phyloP scores from a whole-genome alignment of 2,797 vertebrate genomes.

The Serranus cabrilla region DNA sequence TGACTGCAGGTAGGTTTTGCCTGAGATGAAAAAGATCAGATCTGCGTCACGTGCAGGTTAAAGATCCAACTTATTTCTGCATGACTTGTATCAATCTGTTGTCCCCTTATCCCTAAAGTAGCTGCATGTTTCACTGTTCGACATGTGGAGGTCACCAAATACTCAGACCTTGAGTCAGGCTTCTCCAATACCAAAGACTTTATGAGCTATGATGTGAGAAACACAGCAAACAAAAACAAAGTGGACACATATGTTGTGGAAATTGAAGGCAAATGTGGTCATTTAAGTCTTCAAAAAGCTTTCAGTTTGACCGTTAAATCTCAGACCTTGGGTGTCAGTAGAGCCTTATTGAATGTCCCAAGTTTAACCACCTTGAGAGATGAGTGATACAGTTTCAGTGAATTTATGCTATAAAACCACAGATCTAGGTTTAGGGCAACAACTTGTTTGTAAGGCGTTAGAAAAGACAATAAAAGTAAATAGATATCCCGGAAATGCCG shows the following conservation, averaged over 20 bases:
- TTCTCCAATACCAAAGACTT: not conserved
- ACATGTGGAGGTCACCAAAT: not conserved
- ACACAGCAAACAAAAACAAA: not conserved
- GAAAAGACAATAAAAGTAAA: too few relatives aligned
- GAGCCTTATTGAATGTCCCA: not conserved
- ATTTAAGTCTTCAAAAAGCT: not conserved
- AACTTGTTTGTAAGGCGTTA: too few relatives aligned
- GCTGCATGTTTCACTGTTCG: not conserved
- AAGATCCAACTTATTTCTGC: not conserved
- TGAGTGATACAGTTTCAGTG: too few relatives aligned
- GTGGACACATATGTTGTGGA: not conserved
- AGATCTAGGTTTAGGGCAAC: too few relatives aligned
- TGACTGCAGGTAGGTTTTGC: conserved; percentile 14
- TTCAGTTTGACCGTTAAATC: not conserved
- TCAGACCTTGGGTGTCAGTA: not conserved
- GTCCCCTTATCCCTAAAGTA: not conserved
- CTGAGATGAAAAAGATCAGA: conserved; percentile 30
- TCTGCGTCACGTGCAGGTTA: conserved; percentile 16
- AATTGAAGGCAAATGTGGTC: not conserved
- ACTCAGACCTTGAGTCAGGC: not conserved
- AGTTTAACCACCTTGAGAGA: not conserved
- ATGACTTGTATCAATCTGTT: not conserved
- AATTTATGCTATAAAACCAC: too few relatives aligned
- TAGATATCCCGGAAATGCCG: too few relatives aligned
- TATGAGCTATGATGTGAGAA: not conserved